Evolutionary conservation across 2,888 invertebrate genomes (phyloP), one percentile per base, ranked within the genome.

Genomic region (Drosophila glabriapex): DNA sequence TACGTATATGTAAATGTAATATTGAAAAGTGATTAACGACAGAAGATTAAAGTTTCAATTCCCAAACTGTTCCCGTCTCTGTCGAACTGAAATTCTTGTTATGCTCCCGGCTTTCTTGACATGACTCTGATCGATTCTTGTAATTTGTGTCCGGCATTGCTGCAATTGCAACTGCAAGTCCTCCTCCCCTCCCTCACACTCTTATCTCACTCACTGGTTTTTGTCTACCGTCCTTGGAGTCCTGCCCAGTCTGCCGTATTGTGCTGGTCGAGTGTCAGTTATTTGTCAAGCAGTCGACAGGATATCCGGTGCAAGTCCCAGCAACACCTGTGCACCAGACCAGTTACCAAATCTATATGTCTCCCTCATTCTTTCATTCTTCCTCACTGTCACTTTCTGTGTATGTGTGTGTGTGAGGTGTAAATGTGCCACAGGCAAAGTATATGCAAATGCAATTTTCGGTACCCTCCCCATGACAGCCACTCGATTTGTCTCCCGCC

Each of bases 391-490:
- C 43, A 5, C 53, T 25, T 33, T 35, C 6, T 33, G 16, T 43
- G 5, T 53, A 5, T 41, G 39, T 31, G 12, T 22, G 25, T 59
- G 52, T 31, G 49, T 49, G 33, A 69, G 76, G 81, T 79, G 80
- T 82, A 82, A 79, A 80, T 73, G 68, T 75, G 89, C 79, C 82
- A 72, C 54, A 52, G 62, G 88, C 76, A 37, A 56, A 76, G 80
- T 83, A 59, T 71, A 90, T 85, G 85, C 78, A 85, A 85, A 90
- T 85, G 85, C 88, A 87, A 88, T 90, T 85, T 85, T 88, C 89
- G 81, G 78, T 83, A 88, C 78, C 86, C 89, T 85, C 78, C 78
- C 86, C 89, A 83, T 85, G 86, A 69, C 84, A 81, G 72, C 41
- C 72, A 68, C 61, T 76, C 78, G 74, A 81, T 86, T 90, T 85